phyloP scores from a whole-genome alignment of 2,797 vertebrate species.

The Denticeps clupeoides region DNA sequence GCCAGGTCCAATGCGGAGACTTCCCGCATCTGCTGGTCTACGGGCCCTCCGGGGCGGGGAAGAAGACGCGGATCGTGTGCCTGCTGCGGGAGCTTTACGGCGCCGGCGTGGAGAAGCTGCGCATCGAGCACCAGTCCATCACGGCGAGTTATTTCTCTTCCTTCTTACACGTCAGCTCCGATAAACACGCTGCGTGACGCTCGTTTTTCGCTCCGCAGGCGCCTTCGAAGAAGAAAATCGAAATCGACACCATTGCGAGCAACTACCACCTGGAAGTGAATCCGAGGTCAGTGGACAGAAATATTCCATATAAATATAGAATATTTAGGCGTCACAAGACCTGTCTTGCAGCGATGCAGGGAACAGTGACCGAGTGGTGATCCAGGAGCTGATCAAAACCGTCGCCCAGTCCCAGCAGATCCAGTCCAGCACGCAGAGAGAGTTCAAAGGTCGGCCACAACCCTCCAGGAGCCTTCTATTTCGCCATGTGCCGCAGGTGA shows the following conservation, averaged over 20 bases:
- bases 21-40: conserved; percentile 92
- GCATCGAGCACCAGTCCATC: conserved; percentile 90
- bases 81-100: conserved; percentile 87
- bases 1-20: conserved; percentile 87
- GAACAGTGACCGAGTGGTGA: conserved; percentile 87
- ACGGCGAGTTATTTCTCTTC: too few species aligned
- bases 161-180: too few species aligned
- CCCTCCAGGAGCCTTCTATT: too few species aligned
- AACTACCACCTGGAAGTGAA: conserved; percentile 98
- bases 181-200: too few species aligned
- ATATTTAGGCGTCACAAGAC: too few species aligned
- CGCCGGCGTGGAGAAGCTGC: conserved; percentile 86
- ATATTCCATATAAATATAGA: too few species aligned
- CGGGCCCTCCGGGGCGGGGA: conserved; percentile 90
- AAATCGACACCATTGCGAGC: conserved; percentile 95
- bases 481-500: not conserved
- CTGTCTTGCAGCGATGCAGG: conserved; percentile 78
- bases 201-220: conserved; percentile 55
- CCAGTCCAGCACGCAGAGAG: conserved; percentile 83
- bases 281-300: conserved; percentile 82
- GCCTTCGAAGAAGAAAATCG: conserved; percentile 97
- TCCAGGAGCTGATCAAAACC: conserved; percentile 94
- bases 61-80: conserved; percentile 98
- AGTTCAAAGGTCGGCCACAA: conserved; percentile 94
- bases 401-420: conserved; percentile 94